Evolutionary conservation across 2,113 vertebrate genomes (phyloP).

Genomic region (Esox niger): DNA sequence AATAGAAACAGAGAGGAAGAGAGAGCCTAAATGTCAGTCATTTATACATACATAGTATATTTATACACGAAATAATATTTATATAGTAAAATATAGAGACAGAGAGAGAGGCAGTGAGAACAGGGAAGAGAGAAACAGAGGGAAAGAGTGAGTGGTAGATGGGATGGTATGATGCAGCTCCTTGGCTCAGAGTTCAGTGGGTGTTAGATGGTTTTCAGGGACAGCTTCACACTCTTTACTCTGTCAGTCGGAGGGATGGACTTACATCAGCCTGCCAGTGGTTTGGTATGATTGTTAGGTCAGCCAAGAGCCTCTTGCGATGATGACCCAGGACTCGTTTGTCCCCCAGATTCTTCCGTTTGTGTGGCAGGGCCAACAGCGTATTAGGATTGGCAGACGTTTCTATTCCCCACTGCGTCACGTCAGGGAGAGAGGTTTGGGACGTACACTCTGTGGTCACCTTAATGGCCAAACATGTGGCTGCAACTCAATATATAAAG

Average conservation of each 20-base stretch:
- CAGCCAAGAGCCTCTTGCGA: conserved; percentile 2
- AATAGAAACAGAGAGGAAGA: too few relatives aligned
- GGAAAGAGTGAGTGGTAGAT: conserved; percentile 2
- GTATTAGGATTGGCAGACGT: background rate
- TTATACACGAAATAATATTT: too few relatives aligned
- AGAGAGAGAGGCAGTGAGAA: background rate
- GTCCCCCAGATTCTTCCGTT: background rate
- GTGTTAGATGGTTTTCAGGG: background rate
- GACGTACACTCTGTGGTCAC: background rate
- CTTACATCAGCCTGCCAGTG: background rate
- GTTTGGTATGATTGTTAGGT: background rate
- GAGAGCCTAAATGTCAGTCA: too few relatives aligned
- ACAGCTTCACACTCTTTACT: background rate
- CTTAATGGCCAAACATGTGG: too few relatives aligned
- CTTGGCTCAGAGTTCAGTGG: conserved; percentile 8
- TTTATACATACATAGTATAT: too few relatives aligned
- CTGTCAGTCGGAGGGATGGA: background rate
- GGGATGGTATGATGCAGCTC: background rate
- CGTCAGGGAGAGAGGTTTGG: background rate
- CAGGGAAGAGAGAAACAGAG: conserved; percentile 8
- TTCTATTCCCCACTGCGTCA: background rate
- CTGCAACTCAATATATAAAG: too few relatives aligned
- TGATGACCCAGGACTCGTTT: background rate
- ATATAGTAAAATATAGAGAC: too few relatives aligned
- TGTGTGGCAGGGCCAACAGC: background rate